Base-by-base conservation (phyloP, 1,140 invertebrate genomes). In the Rhagoletis pomonella region DNA sequence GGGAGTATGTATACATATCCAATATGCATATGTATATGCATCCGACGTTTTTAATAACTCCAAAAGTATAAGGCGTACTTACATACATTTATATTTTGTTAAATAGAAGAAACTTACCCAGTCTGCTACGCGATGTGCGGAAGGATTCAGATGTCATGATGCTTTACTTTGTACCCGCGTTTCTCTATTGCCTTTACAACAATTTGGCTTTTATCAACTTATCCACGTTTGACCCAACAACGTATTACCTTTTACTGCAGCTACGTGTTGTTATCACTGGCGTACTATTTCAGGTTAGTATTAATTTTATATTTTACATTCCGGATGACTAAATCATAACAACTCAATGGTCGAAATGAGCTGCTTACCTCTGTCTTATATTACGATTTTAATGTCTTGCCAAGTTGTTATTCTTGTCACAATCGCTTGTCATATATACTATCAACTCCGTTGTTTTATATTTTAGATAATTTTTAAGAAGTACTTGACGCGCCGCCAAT, bases 151-250 rank as follows among this genome's bases (percentile, higher is more conserved):
- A 94, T 87, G 95, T 98, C 9, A 93, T 98, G 87, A 89, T 95
- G n/a, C 91, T 98, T 29, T 99, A 99, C 91, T 97, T 98, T 94
- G 95, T 99, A 86, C 98, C 98, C 67, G 96, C 98, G 6, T 95
- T 97, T 89, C 94, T 99, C 50, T 99, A 99, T 93, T 98, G 97
- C 91, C 94, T 99, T 4, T 99, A 99, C 93, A 99, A 99, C 92
- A 99, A 99, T 94, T 94, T 99, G 89, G 95, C 97, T 12, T 99
- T 98, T 94, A 95, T 97, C 39, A 99, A 99, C 94, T 94, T 99
- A 88, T 96, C 96, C 29, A 95, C 95, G 42, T 99, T 98, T 94
- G 98, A 99, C 93, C 98, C 98, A 6, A 99, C 98, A 9, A 98
- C 98, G 9, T 99, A 99, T 91, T 98, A 97, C 93, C 94, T 99